These are phyloP conservation scores for Sakesphorus luctuosus DNA, from an alignment of 2,113 vertebrate genomes.

Conservation along the genomic window DNA sequence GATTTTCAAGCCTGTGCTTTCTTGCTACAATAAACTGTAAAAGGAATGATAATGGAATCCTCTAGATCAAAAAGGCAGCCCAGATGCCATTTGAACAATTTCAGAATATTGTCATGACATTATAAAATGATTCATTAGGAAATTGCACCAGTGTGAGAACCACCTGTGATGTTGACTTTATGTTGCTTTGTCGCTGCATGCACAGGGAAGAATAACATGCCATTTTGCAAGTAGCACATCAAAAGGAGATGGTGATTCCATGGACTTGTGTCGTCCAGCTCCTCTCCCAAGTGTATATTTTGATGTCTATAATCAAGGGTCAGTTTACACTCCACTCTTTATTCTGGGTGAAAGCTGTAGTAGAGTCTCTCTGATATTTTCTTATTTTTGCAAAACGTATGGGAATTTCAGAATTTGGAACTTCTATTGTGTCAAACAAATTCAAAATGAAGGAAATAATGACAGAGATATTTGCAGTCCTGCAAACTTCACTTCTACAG, in stretches of 20 bases:
- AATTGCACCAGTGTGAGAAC: background rate
- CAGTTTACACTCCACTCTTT: background rate
- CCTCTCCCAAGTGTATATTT: background rate
- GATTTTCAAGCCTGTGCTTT: background rate
- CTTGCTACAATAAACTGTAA: background rate
- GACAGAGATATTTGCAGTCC: background rate
- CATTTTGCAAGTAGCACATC: constrained; percentile 3
- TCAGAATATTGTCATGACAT: background rate
- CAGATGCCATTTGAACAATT: background rate
- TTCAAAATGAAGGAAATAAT: background rate
- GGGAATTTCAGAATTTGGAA: constrained; percentile 9
- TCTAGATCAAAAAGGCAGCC: background rate
- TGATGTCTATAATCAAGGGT: constrained; percentile 36
- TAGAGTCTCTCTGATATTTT: background rate
- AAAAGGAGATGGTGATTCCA: background rate
- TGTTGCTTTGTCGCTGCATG: background rate
- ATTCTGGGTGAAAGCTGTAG: background rate
- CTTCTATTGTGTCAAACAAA: background rate
- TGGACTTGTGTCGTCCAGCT: background rate
- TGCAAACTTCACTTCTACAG: background rate
- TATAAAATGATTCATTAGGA: background rate
- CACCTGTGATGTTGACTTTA: background rate
- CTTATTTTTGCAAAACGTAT: constrained; percentile 14
- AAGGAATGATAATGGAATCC: background rate
- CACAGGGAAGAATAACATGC: background rate